phyloP scores from a whole-genome alignment of 2,113 vertebrate genomes.

The Tonatia bakeri region DNA sequence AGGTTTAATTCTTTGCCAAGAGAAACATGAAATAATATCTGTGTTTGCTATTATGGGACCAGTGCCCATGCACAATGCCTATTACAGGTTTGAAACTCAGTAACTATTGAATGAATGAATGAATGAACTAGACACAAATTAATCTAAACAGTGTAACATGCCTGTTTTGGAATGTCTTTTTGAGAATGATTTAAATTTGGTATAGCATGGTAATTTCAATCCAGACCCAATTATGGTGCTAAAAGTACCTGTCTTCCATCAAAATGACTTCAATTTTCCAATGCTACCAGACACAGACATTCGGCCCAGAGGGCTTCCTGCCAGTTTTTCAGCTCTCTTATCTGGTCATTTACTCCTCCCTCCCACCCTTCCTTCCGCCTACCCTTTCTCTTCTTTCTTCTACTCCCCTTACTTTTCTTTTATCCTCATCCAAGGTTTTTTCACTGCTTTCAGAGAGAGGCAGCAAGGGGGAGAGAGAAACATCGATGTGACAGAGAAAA shows the following conservation, averaged over 20 bases:
- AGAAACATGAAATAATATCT: background rate
- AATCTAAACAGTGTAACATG: background rate
- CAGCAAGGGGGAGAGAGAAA: background rate
- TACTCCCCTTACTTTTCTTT: background rate
- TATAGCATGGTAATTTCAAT: background rate
- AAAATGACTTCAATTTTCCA: background rate
- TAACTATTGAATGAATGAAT: background rate
- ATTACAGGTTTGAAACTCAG: background rate
- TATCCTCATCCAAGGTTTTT: background rate
- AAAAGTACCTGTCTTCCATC: background rate
- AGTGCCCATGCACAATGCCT: background rate
- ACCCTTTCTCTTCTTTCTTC: background rate
- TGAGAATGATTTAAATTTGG: background rate
- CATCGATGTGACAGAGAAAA: too few relatives aligned
- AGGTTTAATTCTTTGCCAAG: background rate
- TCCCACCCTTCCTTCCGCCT: background rate
- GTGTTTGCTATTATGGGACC: background rate
- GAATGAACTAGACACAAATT: background rate
- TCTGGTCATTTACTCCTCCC: background rate
- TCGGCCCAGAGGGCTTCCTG: constrained; percentile 51
- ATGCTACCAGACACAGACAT: background rate
- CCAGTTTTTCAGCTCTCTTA: background rate
- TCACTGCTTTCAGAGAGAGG: too few relatives aligned
- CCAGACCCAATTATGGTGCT: background rate
- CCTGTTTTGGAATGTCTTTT: background rate